Evolutionary conservation across 2,888 invertebrate species (phyloP).

Genomic region (Alloscopus bannaensis): DNA sequence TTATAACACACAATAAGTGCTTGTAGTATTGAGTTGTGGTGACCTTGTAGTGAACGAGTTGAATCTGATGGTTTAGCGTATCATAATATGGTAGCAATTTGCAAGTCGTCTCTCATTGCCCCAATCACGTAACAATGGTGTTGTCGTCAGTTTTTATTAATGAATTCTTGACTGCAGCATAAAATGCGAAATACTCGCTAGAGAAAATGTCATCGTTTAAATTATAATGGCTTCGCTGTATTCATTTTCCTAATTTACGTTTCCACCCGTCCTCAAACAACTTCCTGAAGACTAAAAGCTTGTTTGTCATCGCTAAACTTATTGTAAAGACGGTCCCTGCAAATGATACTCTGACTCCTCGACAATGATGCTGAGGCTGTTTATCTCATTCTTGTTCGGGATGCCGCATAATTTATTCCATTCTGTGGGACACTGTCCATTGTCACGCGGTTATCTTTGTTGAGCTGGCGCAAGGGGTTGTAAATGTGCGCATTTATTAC

Average conservation of each 20-base stretch:
- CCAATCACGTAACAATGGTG: too few species aligned
- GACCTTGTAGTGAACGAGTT: too few species aligned
- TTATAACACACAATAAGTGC: too few species aligned
- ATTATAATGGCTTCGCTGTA: too few species aligned
- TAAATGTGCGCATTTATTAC: neutral
- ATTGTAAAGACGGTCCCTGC: neutral
- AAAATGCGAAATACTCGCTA: too few species aligned
- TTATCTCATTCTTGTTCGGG: conserved; percentile 12
- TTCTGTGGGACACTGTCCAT: conserved; percentile 29
- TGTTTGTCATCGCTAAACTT: neutral
- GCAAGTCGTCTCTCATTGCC: too few species aligned
- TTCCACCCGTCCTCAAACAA: conserved; percentile 17
- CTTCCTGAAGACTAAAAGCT: conserved; percentile 10
- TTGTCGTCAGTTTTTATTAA: too few species aligned
- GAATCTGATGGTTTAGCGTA: too few species aligned
- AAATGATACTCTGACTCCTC: neutral
- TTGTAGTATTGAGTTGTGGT: too few species aligned
- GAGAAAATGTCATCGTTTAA: too few species aligned
- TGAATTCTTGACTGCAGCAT: too few species aligned
- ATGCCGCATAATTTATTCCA: conserved; percentile 41
- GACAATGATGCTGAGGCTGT: neutral
- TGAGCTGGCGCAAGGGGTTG: neutral
- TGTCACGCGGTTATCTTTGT: conserved; percentile 40
- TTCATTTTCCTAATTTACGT: conserved; percentile 24
- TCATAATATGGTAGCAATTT: too few species aligned